Evolutionary conservation across 1,140 invertebrate species (phyloP), one percentile per base, ranked within the genome.

Genomic region (Eufriesea mexicana): DNA sequence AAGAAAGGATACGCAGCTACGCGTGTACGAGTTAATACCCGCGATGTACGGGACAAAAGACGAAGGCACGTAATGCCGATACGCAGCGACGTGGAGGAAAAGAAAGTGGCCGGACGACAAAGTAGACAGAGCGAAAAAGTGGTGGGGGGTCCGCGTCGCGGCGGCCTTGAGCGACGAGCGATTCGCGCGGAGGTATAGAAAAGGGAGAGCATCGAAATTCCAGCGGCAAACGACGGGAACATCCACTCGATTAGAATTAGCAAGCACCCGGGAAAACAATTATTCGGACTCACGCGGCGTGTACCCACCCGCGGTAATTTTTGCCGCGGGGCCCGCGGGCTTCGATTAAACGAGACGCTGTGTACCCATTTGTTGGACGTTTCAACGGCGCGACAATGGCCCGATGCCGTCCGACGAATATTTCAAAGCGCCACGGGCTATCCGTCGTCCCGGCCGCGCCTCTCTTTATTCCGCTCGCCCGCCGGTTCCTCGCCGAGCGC

Each of bases 321-420:
- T 67, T 70, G 54, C 72, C 42, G 55, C 20, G 35, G 35, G 75
- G 51, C 61, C 67, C 47, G 54, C 35, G 80, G 42, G 28, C 49
- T n/a, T 35, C 82, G 83, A 76, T 85, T 85, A 79, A 87, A 86
- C 80, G 75, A 68, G 35, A 84, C 70, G 59, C 68, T 49, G 78
- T 76, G 84, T 87, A 84, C 51, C 54, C 64, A 87, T 87, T 86
- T 67, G 71, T 71, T 49, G 54, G 64, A 73, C 45, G 61, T 85
- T 88, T 79, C 78, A 84, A 55, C 61, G 75, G 68, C 28, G 66
- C 23, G 73, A 72, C 67, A 51, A 54, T 68, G 42, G 64, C 42
- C n/a, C 51, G 25, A 62, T 42, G 42, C 28, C 45, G 74, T 35
- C 61, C 73, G 62, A 61, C 49, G 78, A 84, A 87, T 87, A 87